Evolutionary conservation across 2,888 invertebrate species (phyloP), one percentile per base, ranked within the genome.

Genomic region (Notodonta ziczac): DNA sequence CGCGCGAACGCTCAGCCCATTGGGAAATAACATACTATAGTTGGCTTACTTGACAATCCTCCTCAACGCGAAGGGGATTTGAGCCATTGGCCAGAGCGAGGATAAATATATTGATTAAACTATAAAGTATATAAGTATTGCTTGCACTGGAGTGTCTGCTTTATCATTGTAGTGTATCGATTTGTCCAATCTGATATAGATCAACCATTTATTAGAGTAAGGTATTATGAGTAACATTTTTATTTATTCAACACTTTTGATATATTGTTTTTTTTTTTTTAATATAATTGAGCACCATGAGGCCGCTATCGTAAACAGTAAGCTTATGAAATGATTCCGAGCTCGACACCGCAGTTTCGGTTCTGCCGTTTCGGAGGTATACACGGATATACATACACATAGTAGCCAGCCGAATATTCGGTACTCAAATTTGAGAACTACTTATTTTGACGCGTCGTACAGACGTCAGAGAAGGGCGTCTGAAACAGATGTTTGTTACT

Each of bases 221-320:
- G 64, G 50, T 72, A 59, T 56, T 65, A 70, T 57, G 57, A 61
- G 62, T 53, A 50, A 52, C 13, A 52, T 32, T 64, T 62, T 61
- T 67, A 73, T 72, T 69, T 72, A 73, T 66, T 72, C 65, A 56
- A 56, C 59, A 51, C 61, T 65, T 24, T 50, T 50, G 59, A 61
- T 40, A 52, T 52, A 14, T 50, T 50, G 24, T 52, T 52, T 32
- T 32, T 52, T 52, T 32, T 32, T 52, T 52, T 52, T 50, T 50
- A 14, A 50, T 50, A 8, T 50, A 50, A 50, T 50, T 13, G 52
- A 52, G 52, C 52, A 52, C 52, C 32, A 52, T 32, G 52, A 52
- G 52, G 52, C 52, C 52, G 52, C 52, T 52, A 32, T 52, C 12
- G 32, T 13, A 52, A 32, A 9, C 50, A 9, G 16, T 50, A 16